Conservation (phyloP, 1,140 invertebrate species). For the Acyrthosiphon pisum region DNA sequence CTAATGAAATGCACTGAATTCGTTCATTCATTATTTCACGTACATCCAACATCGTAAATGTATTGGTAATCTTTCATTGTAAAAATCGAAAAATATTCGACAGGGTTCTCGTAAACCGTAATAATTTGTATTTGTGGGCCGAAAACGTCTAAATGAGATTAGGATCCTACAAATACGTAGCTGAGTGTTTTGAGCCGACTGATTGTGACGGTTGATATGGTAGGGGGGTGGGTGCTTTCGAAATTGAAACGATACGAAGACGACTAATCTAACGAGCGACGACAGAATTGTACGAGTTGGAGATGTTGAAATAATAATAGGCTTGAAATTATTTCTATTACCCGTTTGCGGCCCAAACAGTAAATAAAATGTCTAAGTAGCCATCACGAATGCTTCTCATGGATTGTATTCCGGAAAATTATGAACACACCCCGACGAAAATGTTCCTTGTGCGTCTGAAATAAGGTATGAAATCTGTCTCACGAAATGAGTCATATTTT, state of each 20-base stretch:
- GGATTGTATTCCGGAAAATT: background rate
- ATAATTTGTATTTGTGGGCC: background rate
- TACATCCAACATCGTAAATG: too few relatives aligned
- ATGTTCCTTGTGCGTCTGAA: background rate
- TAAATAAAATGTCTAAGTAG: background rate
- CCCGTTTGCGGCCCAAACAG: background rate
- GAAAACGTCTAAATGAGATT: background rate
- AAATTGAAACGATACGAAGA: background rate
- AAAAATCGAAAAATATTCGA: background rate
- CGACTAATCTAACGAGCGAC: background rate
- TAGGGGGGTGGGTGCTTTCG: background rate
- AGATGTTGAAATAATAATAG: background rate
- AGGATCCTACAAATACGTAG: too few relatives aligned
- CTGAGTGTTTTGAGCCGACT: background rate
- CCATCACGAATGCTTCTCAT: background rate
- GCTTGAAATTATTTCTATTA: background rate
- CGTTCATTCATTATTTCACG: background rate
- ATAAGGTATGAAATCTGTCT: background rate
- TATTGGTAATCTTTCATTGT: background rate
- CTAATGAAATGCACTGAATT: background rate
- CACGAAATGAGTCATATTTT: background rate
- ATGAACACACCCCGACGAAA: background rate
- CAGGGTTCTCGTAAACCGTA: background rate
- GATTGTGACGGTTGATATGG: background rate
- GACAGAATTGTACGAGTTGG: background rate